Percentiles rank a stretch among this genome's conserved stretches.
phyloP scores from a whole-genome alignment of 2,888 invertebrate species.

The Dicyrtomina minuta region DNA sequence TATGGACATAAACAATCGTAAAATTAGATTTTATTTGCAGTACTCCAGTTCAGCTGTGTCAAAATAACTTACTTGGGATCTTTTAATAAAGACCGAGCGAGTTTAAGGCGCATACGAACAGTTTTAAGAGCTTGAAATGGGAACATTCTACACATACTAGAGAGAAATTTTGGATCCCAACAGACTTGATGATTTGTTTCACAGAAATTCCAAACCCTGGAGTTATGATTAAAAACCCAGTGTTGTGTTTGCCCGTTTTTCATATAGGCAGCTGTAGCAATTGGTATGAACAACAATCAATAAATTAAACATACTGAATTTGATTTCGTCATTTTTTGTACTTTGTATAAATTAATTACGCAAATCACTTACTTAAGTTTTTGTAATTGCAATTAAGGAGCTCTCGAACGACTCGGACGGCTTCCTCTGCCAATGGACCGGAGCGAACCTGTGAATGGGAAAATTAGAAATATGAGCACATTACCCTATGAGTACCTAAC shows the following conservation, averaged over 20 bases:
- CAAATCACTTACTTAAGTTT: constrained; percentile 62
- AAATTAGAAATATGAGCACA: too few relatives aligned
- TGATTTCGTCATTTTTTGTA: too few relatives aligned
- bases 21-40: neutral
- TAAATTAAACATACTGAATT: neutral
- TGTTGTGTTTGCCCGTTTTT: constrained; percentile 73
- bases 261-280: constrained; percentile 70
- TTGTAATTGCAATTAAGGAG: constrained; percentile 76
- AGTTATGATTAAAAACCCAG: constrained; percentile 82
- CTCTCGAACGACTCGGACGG: constrained; percentile 68
- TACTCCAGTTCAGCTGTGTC: too few relatives aligned
- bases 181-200: constrained; percentile 67
- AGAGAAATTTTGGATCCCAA: constrained; percentile 70
- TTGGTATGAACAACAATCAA: constrained; percentile 29
- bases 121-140: constrained; percentile 88
- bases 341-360: too few relatives aligned
- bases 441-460: constrained; percentile 63
- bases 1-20: too few relatives aligned
- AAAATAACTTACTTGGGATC: constrained; percentile 70
- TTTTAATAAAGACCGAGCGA: constrained; percentile 70
- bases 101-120: constrained; percentile 72
- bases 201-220: constrained; percentile 80
- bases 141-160: constrained; percentile 76
- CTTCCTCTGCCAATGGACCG: constrained; percentile 68
- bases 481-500: too few relatives aligned